These are phyloP conservation scores for Smutsia temminckii DNA, from an alignment of 2,797 vertebrate genomes.

Conservation along the genomic window DNA sequence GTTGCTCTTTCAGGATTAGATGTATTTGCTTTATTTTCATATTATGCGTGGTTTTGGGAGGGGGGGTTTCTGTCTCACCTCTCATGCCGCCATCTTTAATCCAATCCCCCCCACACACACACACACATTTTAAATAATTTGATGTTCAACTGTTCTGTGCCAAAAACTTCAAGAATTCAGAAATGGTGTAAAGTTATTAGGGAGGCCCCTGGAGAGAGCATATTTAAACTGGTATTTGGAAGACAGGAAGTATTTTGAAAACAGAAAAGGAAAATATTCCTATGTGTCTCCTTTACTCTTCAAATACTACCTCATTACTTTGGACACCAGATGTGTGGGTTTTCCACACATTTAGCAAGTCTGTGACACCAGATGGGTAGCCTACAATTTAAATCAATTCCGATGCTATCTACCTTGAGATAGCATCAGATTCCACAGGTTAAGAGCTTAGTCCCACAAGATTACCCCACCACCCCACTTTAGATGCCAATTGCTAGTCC, in stretches of 20 bases:
- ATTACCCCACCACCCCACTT: neutral
- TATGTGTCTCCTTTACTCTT: neutral
- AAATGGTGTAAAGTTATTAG: neutral
- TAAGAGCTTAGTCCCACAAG: neutral
- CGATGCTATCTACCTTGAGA: neutral
- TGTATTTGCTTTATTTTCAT: too few species aligned
- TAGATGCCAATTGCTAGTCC: neutral
- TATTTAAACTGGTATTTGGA: constrained; percentile 13
- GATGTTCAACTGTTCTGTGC: neutral
- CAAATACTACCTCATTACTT: too few species aligned
- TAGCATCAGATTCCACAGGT: neutral
- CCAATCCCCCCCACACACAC: too few species aligned
- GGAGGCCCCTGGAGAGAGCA: neutral
- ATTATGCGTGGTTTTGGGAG: too few species aligned
- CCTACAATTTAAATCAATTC: neutral
- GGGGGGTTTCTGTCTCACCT: too few species aligned
- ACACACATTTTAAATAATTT: neutral
- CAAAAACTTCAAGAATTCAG: constrained; percentile 50
- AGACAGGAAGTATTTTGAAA: constrained; percentile 41
- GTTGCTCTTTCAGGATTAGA: too few species aligned
- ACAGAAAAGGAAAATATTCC: neutral
- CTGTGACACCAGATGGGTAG: neutral
- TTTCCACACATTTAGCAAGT: neutral
- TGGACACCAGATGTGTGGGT: neutral
- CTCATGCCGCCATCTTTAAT: too few species aligned